These are phyloP conservation scores for Asobara japonica DNA, from an alignment of 1,140 invertebrate species.

Conservation along the genomic window DNA sequence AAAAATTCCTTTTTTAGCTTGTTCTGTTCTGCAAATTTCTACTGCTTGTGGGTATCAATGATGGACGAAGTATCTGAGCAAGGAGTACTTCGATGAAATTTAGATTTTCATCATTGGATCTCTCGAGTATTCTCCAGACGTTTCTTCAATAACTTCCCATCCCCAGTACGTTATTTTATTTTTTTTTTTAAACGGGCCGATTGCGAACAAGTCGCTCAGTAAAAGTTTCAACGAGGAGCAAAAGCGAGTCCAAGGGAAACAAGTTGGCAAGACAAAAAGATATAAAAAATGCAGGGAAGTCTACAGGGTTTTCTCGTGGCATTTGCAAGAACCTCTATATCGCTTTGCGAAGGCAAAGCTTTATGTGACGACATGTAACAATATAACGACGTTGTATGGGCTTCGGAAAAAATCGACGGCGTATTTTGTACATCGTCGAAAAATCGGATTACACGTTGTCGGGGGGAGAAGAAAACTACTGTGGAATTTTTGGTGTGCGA, in stretches of 20 bases:
- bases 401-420: too few relatives aligned
- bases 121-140: slow-evolving; percentile 19
- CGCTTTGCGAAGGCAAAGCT: slow-evolving; percentile 15
- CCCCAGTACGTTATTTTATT: slow-evolving; percentile 13
- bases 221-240: slow-evolving; percentile 23
- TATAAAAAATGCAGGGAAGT: slow-evolving; percentile 42
- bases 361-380: background rate
- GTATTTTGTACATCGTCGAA: too few relatives aligned
- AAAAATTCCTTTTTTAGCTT: too few relatives aligned
- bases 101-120: slow-evolving; percentile 29
- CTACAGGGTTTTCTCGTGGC: slow-evolving; percentile 47
- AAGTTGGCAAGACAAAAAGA: slow-evolving; percentile 28
- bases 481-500: too few relatives aligned
- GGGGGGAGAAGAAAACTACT: too few relatives aligned
- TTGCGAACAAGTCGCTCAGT: slow-evolving; percentile 21
- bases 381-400: too few relatives aligned
- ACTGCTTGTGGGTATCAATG: slow-evolving; percentile 20
- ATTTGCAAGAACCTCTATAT: slow-evolving; percentile 58
- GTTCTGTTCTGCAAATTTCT: too few relatives aligned
- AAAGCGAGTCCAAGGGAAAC: background rate
- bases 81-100: slow-evolving; percentile 21
- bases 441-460: too few relatives aligned
- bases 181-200: slow-evolving; percentile 8
- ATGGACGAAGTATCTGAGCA: background rate
- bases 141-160: slow-evolving; percentile 24